Evolutionary conservation across 2,113 vertebrate species (phyloP).

Genomic region (Oncorhynchus masou): DNA sequence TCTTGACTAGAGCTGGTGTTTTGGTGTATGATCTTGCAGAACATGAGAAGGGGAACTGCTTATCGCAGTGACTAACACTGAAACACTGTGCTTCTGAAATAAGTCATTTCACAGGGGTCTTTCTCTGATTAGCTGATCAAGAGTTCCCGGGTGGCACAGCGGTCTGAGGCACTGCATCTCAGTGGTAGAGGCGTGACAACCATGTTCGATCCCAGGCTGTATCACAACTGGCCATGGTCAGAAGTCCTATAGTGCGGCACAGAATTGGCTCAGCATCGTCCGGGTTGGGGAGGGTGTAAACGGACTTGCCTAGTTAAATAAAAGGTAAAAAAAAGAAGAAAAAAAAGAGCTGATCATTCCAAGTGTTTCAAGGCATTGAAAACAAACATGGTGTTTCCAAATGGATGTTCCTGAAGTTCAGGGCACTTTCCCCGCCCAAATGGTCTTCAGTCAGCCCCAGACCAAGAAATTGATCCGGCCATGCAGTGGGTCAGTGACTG

Average conservation of each 20-base stretch:
- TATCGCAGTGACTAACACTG: not conserved
- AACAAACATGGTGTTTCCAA: not conserved
- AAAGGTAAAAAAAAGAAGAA: too few relatives aligned
- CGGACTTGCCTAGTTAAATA: too few relatives aligned
- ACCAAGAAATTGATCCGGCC: not conserved
- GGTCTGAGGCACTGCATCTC: too few relatives aligned
- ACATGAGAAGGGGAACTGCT: not conserved
- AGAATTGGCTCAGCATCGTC: too few relatives aligned
- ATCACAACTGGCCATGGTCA: too few relatives aligned
- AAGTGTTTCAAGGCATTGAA: too few relatives aligned
- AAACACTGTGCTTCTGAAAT: not conserved
- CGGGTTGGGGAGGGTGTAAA: too few relatives aligned
- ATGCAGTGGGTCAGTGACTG: not conserved
- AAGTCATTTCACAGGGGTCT: not conserved
- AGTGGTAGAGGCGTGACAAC: too few relatives aligned
- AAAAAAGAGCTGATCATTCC: too few relatives aligned
- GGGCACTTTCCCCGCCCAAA: not conserved
- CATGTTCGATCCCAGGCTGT: too few relatives aligned
- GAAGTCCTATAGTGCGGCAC: too few relatives aligned
- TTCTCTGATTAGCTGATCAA: not conserved
- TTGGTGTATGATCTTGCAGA: conserved; percentile 26
- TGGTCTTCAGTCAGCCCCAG: not conserved
- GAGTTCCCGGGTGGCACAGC: too few relatives aligned
- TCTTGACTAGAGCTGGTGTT: conserved; percentile 4
- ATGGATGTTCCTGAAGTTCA: not conserved